Evolutionary conservation across 2,888 invertebrate species (phyloP).

Genomic region (Leptopterna dolabrata): DNA sequence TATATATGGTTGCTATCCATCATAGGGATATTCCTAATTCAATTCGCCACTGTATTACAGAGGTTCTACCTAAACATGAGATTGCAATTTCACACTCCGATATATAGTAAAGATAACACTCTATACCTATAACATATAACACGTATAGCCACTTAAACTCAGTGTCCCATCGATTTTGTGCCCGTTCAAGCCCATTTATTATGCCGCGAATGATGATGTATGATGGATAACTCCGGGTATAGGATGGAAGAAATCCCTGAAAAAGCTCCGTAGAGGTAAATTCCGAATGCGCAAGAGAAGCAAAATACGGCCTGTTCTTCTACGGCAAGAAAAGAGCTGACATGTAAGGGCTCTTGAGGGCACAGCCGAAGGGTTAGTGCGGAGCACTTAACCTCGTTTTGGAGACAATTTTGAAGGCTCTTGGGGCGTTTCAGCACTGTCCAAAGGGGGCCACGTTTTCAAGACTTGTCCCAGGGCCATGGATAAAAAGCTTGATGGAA

Average conservation of each 20-base stretch:
- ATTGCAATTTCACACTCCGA: too few species aligned
- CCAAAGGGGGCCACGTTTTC: not conserved
- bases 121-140: too few species aligned
- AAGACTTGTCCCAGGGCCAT: not conserved
- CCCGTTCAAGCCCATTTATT: too few species aligned
- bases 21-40: too few species aligned
- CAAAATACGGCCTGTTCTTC: not conserved
- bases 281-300: not conserved
- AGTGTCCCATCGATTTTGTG: too few species aligned
- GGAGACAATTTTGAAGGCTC: not conserved
- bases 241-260: not conserved
- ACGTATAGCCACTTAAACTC: too few species aligned
- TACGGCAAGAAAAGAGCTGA: not conserved
- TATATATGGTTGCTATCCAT: too few species aligned
- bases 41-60: too few species aligned
- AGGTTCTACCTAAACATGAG: too few species aligned
- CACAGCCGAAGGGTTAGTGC: too few species aligned
- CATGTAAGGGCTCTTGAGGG: not conserved
- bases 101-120: too few species aligned
- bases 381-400: not conserved
- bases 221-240: not conserved
- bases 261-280: too few species aligned
- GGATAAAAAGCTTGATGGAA: not conserved
- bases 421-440: not conserved
- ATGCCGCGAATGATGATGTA: not conserved